A percentile compares a stretch with the other conserved stretches of the same genome.
Evolutionary conservation across 2,888 invertebrate genomes (phyloP).

Genomic region (Scrobipalpa costella): DNA sequence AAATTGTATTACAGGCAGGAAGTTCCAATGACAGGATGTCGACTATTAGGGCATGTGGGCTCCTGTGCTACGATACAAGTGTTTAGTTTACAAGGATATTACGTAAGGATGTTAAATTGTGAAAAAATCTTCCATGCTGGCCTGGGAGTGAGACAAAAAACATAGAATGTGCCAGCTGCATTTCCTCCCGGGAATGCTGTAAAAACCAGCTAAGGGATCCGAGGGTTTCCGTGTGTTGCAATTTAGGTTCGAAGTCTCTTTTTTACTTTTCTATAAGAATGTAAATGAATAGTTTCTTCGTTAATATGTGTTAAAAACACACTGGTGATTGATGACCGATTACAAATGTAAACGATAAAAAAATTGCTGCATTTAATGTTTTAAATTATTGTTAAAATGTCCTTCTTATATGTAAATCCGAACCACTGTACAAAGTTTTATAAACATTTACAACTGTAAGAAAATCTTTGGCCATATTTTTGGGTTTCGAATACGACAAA

Average conservation of each 20-base stretch:
- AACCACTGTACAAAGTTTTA: neutral
- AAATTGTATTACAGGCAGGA: slow-evolving; percentile 68
- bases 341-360: neutral
- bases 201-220: too few species aligned
- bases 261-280: too few species aligned
- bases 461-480: neutral
- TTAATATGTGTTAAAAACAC: too few species aligned
- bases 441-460: slow-evolving; percentile 21
- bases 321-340: neutral
- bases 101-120: neutral
- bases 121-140: neutral
- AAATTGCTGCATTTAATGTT: neutral
- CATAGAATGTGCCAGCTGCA: too few species aligned
- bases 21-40: slow-evolving; percentile 56
- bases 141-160: too few species aligned
- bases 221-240: too few species aligned
- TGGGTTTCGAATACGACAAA: slow-evolving; percentile 49
- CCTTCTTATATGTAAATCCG: neutral
- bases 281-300: too few species aligned
- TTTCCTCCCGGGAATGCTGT: too few species aligned
- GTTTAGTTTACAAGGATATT: slow-evolving; percentile 9
- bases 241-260: too few species aligned
- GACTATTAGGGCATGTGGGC: slow-evolving; percentile 30
- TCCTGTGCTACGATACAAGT: neutral
- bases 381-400: neutral